Percentiles rank a stretch among this genome's conserved stretches.
Evolutionary conservation across 1,140 invertebrate species (phyloP).

Genomic region (Macrobrachium nipponense): DNA sequence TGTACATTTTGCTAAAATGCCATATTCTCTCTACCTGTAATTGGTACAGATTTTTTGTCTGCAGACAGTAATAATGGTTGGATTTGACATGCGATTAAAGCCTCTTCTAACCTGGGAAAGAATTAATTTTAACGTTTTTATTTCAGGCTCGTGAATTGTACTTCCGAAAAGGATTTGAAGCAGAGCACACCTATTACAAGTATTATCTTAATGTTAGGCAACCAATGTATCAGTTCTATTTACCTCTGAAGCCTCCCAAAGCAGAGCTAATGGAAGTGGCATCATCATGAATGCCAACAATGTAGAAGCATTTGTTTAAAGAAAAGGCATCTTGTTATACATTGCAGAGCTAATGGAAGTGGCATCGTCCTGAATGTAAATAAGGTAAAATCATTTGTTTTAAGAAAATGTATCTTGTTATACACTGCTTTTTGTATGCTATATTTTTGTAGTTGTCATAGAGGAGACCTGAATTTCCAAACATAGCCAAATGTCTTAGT

Average conservation of each 20-base stretch:
- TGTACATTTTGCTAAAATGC: too few relatives aligned
- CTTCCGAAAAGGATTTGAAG: slow-evolving; percentile 72
- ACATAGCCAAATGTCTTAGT: too few relatives aligned
- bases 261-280: slow-evolving; percentile 36
- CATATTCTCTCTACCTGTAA: too few relatives aligned
- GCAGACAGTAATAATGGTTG: too few relatives aligned
- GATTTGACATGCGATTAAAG: too few relatives aligned
- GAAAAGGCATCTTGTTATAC: too few relatives aligned
- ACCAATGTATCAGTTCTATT: slow-evolving; percentile 49
- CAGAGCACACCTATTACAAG: slow-evolving; percentile 67
- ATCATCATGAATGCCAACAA: neutral
- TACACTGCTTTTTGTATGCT: too few relatives aligned
- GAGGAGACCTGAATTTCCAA: too few relatives aligned
- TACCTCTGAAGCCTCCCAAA: slow-evolving; percentile 45
- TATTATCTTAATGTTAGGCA: slow-evolving; percentile 56
- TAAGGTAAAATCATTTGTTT: neutral
- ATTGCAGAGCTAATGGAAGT: slow-evolving; percentile 33
- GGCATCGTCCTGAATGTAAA: neutral
- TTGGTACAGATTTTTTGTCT: too few relatives aligned
- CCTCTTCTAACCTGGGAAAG: too few relatives aligned
- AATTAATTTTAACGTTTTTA: neutral
- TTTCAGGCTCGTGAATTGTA: slow-evolving; percentile 69
- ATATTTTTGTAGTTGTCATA: too few relatives aligned
- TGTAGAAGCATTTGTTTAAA: neutral
- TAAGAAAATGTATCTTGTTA: too few relatives aligned